Conservation (phyloP, 2,113 vertebrate genomes). For the human region GRCh38 chr9:91053501-91054000, state of each 20-base stretch:
- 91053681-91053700: not conserved
- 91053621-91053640: not conserved
- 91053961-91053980: not conserved
- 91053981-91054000: not conserved
- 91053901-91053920: not conserved
- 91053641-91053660: not conserved
- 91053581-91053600: not conserved
- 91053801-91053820: not conserved
- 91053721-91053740: not conserved
- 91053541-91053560: not conserved
- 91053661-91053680: not conserved
- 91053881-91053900: not conserved
- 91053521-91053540: not conserved
- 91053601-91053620: not conserved
- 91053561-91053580: not conserved
- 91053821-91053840: not conserved
- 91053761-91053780: not conserved
- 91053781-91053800: not conserved
- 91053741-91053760: not conserved
- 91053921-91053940: not conserved
- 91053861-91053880: not conserved
- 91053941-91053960: not conserved
- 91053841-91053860: not conserved
- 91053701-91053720: not conserved
- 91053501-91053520: not conserved